A percentile compares a stretch with the other conserved stretches of the same genome.
Evolutionary conservation across 2,888 invertebrate genomes (phyloP).

Genomic region (Bellardia pandia): DNA sequence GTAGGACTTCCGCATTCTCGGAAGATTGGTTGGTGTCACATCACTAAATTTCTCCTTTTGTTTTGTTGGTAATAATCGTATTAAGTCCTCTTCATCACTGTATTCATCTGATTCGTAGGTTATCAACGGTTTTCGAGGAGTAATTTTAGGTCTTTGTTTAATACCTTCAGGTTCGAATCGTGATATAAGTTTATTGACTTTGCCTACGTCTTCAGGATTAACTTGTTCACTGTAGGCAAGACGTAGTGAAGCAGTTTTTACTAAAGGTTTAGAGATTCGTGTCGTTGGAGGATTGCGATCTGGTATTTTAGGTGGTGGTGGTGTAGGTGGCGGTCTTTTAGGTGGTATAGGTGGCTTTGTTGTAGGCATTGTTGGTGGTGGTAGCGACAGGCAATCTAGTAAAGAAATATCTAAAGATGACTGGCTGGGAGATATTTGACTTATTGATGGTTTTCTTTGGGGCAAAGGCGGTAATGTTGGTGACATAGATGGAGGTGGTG

Average conservation of each 20-base stretch:
- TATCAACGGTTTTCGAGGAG: conserved; percentile 67
- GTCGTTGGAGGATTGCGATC: conserved; percentile 79
- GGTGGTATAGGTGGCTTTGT: conserved; percentile 57
- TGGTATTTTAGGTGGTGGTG: conserved; percentile 75
- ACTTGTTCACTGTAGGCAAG: conserved; percentile 82
- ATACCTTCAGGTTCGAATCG: conserved; percentile 78
- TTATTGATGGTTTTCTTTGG: conserved; percentile 74
- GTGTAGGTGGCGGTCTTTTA: conserved; percentile 59
- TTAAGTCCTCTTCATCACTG: conserved; percentile 72
- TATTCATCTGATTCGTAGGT: conserved; percentile 76
- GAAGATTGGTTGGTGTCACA: conserved; percentile 72
- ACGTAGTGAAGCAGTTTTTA: conserved; percentile 82
- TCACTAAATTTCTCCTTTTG: conserved; percentile 63
- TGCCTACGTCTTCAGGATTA: conserved; percentile 81
- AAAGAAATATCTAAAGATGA: conserved; percentile 61
- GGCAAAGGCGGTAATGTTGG: conserved; percentile 80
- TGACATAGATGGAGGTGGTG: conserved; percentile 76
- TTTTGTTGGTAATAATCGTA: conserved; percentile 43
- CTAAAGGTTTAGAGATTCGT: conserved; percentile 79
- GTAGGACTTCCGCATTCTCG: conserved; percentile 63
- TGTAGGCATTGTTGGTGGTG: conserved; percentile 75
- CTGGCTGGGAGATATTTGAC: conserved; percentile 45
- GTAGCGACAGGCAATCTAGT: conserved; percentile 75
- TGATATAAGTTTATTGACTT: conserved; percentile 82
- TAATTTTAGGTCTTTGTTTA: conserved; percentile 73